A percentile compares a stretch with the other conserved stretches of the same genome.
Evolutionary conservation across 1,140 invertebrate genomes (phyloP).

Genomic region (Anadara kagoshimensis): DNA sequence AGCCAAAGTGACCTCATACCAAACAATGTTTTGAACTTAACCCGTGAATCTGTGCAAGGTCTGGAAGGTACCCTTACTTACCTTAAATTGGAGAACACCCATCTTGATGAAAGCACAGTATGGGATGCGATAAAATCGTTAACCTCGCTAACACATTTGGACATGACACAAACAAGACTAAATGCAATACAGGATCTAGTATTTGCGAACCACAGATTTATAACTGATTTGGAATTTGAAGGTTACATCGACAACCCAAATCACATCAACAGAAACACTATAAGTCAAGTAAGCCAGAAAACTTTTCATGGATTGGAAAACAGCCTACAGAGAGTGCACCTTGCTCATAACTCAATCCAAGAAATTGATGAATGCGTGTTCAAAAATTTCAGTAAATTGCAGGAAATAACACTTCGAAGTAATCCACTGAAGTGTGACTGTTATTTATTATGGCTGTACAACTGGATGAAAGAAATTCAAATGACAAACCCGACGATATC

Average conservation of each 20-base stretch:
- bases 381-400: conserved; percentile 44
- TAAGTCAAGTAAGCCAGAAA: conserved; percentile 34
- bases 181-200: conserved; percentile 42
- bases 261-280: conserved; percentile 30
- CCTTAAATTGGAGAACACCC: conserved; percentile 39
- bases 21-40: conserved; percentile 23
- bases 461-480: conserved; percentile 32
- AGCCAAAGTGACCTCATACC: conserved; percentile 28
- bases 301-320: conserved; percentile 49
- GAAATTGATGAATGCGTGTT: conserved; percentile 57
- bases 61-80: conserved; percentile 33
- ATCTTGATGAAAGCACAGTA: conserved; percentile 31
- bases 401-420: conserved; percentile 29
- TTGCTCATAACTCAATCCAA: conserved; percentile 48
- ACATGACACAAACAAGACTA: conserved; percentile 42
- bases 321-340: conserved; percentile 39
- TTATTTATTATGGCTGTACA: conserved; percentile 50
- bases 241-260: too few relatives aligned
- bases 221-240: conserved; percentile 44
- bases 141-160: conserved; percentile 29
- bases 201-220: conserved; percentile 41
- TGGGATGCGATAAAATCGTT: conserved; percentile 47
- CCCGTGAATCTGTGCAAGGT: conserved; percentile 35
- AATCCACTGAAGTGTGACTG: conserved; percentile 60
- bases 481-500: background rate